Percentiles rank a stretch among this genome's conserved stretches.
phyloP scores from a whole-genome alignment of 2,888 invertebrate species.

The Hydropsyche betteni region DNA sequence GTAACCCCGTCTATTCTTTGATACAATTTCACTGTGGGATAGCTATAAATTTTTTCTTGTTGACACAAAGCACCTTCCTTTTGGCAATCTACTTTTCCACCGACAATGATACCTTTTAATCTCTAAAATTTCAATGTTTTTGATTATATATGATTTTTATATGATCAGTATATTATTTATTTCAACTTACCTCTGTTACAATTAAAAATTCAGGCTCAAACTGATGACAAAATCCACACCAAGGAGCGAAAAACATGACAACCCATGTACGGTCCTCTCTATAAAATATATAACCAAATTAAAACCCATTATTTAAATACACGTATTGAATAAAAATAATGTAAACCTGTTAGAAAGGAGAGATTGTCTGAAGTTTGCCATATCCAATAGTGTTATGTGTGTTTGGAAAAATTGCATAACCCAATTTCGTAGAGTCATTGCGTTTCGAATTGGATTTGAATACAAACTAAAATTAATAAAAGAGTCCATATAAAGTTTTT shows the following conservation, averaged over 20 bases:
- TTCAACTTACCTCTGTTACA: slow-evolving; percentile 67
- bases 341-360: slow-evolving; percentile 60
- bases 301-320: slow-evolving; percentile 1
- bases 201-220: slow-evolving; percentile 75
- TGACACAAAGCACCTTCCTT: slow-evolving; percentile 60
- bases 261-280: slow-evolving; percentile 62
- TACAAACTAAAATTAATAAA: slow-evolving; percentile 61
- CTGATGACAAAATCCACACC: slow-evolving; percentile 71
- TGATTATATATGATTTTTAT: background rate
- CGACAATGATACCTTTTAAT: slow-evolving; percentile 58
- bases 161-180: background rate
- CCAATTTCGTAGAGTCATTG: slow-evolving; percentile 71
- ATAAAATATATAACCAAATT: background rate
- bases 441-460: slow-evolving; percentile 69
- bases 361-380: slow-evolving; percentile 60
- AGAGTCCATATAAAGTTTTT: slow-evolving; percentile 42
- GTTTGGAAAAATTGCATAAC: slow-evolving; percentile 70
- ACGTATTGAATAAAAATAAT: background rate
- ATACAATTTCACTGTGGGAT: slow-evolving; percentile 60
- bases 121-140: slow-evolving; percentile 55
- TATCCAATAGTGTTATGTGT: slow-evolving; percentile 61
- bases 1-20: slow-evolving; percentile 48
- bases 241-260: slow-evolving; percentile 75
- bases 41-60: slow-evolving; percentile 60
- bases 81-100: slow-evolving; percentile 63